Evolutionary conservation across 2,888 invertebrate species (phyloP), one percentile per base, ranked within the genome.

Genomic region (Agonopterix heracliana): DNA sequence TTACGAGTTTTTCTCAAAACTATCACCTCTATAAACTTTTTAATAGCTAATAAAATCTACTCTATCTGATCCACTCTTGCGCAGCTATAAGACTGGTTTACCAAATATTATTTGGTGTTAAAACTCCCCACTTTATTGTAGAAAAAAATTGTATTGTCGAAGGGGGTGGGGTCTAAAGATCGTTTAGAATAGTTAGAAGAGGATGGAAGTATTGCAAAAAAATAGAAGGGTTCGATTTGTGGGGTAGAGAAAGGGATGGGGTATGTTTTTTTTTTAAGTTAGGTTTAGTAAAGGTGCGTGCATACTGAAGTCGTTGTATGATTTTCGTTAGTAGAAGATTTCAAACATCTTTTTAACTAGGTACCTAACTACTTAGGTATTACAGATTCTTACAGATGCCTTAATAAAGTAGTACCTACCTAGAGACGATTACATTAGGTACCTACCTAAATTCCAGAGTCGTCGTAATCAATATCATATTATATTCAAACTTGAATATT

Each of bases 161-260:
- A 66, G 64, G 63, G 70, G 77, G 74, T 68, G 73, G 71, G 61
- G 64, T 61, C 56, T 55, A 49, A 46, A 50, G 47, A 49, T 47
- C 53, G 7, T 26, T 26, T 26, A 26, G 5, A 26, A 26, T 9
- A 48, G 53, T 47, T 52, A 61, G 57, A 73, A 57, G 57, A 63
- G 61, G 67, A 71, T 2, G 38, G 62, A 49, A 50, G 41, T 26
- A 57, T 51, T 49, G 14, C 57, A 44, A 63, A 66, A 68, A 63
- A 65, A 60, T 5, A 26, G 26, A 26, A 26, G 26, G 26, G 26
- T 26, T 26, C 26, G 3, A 5, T 26, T 26, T 26, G 5, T 49
- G 45, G 35, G 45, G 51, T 26, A 40, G 56, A 56, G 61, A 74
- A 55, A 61, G 54, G 54, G 74, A 69, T 47, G 49, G 56, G 49